Percentiles rank a stretch among this genome's conserved stretches.
phyloP scores from a whole-genome alignment of 2,888 invertebrate genomes.

The Scotopteryx bipunctaria region DNA sequence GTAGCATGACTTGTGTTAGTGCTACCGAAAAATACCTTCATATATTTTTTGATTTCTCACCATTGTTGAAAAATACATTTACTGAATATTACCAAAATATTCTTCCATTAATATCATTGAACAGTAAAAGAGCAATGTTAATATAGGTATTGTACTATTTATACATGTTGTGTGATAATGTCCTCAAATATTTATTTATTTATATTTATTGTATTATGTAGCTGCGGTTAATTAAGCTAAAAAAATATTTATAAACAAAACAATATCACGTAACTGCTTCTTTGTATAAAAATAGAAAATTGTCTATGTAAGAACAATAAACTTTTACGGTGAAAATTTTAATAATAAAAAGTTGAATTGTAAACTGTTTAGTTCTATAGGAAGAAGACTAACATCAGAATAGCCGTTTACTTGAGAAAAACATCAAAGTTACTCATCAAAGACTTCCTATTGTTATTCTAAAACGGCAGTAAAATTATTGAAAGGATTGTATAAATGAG shows the following conservation, averaged over 20 bases:
- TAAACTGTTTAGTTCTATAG: conserved; percentile 19
- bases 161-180: too few relatives aligned
- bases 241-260: conserved; percentile 6
- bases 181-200: too few relatives aligned
- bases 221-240: neutral
- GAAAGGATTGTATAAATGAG: conserved; percentile 20
- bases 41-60: conserved; percentile 2
- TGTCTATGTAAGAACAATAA: conserved; percentile 11
- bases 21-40: conserved; percentile 18
- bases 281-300: conserved; percentile 7
- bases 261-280: neutral
- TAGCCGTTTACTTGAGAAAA: conserved; percentile 24
- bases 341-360: conserved; percentile 24
- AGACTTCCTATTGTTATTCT: conserved; percentile 28
- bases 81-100: too few relatives aligned
- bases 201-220: too few relatives aligned
- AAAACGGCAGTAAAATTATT: conserved; percentile 25
- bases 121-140: too few relatives aligned
- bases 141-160: too few relatives aligned
- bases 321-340: conserved; percentile 22
- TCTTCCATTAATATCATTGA: too few relatives aligned
- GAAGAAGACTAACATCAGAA: conserved; percentile 21
- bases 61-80: neutral
- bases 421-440: conserved; percentile 33
- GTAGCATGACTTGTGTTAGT: conserved; percentile 33